These are phyloP conservation scores for Temnothorax nylanderi DNA, from an alignment of 1,140 invertebrate species.

Conservation along the genomic window DNA sequence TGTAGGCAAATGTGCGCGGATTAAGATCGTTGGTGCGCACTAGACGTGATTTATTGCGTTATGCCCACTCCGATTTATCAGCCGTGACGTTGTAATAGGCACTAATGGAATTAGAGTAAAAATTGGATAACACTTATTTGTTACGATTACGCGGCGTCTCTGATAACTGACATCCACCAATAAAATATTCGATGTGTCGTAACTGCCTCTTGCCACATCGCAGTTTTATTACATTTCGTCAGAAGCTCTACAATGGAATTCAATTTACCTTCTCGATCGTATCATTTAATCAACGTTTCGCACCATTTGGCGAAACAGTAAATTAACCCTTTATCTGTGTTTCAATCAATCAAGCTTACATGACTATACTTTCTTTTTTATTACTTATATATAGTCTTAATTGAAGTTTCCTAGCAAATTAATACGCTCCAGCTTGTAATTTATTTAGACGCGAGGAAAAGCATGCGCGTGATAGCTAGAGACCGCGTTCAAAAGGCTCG, in stretches of 20 bases:
- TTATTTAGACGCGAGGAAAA: background rate
- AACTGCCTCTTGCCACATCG: background rate
- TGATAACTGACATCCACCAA: background rate
- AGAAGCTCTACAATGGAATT: background rate
- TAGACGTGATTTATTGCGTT: slow-evolving; percentile 64
- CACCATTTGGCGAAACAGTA: background rate
- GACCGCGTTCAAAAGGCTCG: slow-evolving; percentile 3
- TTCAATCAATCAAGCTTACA: background rate
- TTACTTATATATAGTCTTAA: background rate
- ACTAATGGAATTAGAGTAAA: slow-evolving; percentile 47
- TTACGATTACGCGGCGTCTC: background rate
- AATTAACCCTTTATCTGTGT: background rate
- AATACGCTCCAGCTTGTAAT: background rate
- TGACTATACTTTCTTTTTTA: background rate
- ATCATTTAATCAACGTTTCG: slow-evolving; percentile 36
- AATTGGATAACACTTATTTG: slow-evolving; percentile 41
- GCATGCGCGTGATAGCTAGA: background rate
- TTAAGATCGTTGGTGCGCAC: slow-evolving; percentile 64
- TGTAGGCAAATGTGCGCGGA: slow-evolving; percentile 52
- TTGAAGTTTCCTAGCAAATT: slow-evolving; percentile 1
- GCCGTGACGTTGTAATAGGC: slow-evolving; percentile 42
- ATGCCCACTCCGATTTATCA: slow-evolving; percentile 57
- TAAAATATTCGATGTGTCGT: slow-evolving; percentile 14
- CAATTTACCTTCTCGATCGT: slow-evolving; percentile 23
- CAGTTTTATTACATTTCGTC: background rate